Evolutionary conservation across 2,113 vertebrate species (phyloP).

Genomic region (Macrotus californicus): DNA sequence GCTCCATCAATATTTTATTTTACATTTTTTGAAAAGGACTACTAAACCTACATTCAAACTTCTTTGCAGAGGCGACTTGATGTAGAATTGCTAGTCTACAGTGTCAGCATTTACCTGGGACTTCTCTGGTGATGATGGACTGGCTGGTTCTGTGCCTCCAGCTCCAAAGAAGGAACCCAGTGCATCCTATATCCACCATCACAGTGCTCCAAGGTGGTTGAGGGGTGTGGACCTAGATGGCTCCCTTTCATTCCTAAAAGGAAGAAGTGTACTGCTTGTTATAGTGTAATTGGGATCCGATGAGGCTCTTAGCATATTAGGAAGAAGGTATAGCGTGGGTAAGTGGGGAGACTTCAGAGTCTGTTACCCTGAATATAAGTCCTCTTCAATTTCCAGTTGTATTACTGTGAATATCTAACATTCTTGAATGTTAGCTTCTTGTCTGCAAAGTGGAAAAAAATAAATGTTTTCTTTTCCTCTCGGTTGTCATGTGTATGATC

Average conservation of each 20-base stretch:
- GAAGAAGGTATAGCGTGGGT: not conserved
- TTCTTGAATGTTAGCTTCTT: not conserved
- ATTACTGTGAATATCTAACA: not conserved
- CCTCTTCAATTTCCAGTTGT: not conserved
- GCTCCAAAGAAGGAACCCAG: rapidly evolving
- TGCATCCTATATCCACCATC: rapidly evolving
- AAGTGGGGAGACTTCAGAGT: not conserved
- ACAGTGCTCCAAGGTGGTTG: not conserved
- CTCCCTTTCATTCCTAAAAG: not conserved
- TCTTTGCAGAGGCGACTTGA: not conserved
- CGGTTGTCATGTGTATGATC: not conserved
- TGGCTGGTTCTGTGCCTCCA: not conserved
- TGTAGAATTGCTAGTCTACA: not conserved
- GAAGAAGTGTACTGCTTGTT: not conserved
- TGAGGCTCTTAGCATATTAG: not conserved
- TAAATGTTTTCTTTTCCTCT: not conserved
- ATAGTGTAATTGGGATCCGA: not conserved
- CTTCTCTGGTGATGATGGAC: not conserved
- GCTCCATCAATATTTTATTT: not conserved
- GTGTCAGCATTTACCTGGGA: not conserved
- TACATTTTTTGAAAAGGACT: not conserved
- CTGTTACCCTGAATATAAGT: not conserved
- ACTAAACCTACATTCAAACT: not conserved
- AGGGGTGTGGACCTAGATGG: not conserved
- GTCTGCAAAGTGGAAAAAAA: not conserved